Base-by-base conservation (phyloP, 2,888 invertebrate genomes). In the Sphaerophoria rueppellii region DNA sequence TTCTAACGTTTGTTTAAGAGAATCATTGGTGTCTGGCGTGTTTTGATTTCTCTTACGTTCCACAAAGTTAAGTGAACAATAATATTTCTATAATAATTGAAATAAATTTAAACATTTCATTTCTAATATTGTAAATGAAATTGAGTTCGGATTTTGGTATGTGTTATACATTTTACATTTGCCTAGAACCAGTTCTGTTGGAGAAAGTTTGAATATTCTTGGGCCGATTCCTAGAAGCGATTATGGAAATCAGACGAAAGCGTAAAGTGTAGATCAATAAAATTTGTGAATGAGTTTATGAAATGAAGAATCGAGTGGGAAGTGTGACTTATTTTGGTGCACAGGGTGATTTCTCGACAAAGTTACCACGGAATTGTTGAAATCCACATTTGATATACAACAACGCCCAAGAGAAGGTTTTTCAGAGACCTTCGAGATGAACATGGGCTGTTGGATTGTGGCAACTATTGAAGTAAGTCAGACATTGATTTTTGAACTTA, bases 151-250 rank as follows among this genome's bases (percentile, higher is more conserved):
- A 43, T 43, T 7, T 5, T 9, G 40, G 5, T 43, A 43, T 43
- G 7, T 43, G 9, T 43, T 43, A 7, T 43, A 4, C 11, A 43
- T 43, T 43, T 37, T 6, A 37, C 7, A 7, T 11, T 11, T 7
- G 7, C 4, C 48, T 7, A 67, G 24, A 54, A 67, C 24, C 16
- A 34, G 24, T 54, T 4, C 2, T 4, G 12, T 16, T 24, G 6
- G 52, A 14, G 67, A 67, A 67, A 67, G 67, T 67, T 40, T 54
- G 5, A 9, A 32, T 54, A 54, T 54, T 54, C 40, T 67, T 40
- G 24, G 24, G 4, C 32, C 5, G 52, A 67, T 67, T 67, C 40
- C 32, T n/a, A 32, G 16, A 54, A 67, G 40, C 43, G 4, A 9
- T 54, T 54, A 67, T 54, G 67, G 2, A 32, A 54, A 67, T 67